Evolutionary conservation across 2,113 vertebrate genomes (phyloP), one percentile per base, ranked within the genome.

Genomic region (Channa maculata): DNA sequence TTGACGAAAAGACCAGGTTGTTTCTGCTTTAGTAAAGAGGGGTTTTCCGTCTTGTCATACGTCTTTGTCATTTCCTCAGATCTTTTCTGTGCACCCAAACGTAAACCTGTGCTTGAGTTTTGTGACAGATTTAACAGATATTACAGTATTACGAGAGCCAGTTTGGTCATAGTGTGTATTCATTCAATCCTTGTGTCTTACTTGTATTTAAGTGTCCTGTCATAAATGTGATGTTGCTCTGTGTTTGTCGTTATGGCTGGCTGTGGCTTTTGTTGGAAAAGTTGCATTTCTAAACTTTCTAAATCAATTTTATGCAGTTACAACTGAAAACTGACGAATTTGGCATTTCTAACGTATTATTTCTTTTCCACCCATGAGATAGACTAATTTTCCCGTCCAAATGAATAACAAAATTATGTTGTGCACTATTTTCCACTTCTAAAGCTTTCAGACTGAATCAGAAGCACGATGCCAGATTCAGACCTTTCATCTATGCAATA

Each of bases 371-470:
- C 61, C 44, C 39, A 45, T 44, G n/a, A 75, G 65, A 67, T 76
- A 75, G 51, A 43, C 50, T 86, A 79, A 90, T 79, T 39, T 70
- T 71, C 83, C 77, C 89, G 85, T 64, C 68, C 58, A 65, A 84
- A 74, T 54, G 77, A 60, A 14, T 58, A 75, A 84, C 80, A 43
- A 41, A 67, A 88, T 82, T 89, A 83, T 91, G 76, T 90, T 89
- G 87, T 90, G 85, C 86, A 88, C 48, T 71, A 49, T 89, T 75
- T 81, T 54, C 73, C 13, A 60, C 45, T 84, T 85, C 71, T 69
- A 9, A 84, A 46, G 65, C 84, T 75, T 68, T 9, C 57, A 66
- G 37, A 53, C 48, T 65, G 75, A 78, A 73, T 79, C 76, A 48
- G 63, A 62, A 41, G 24, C 41, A 45, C 24, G 15, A 67, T 14